Evolutionary conservation across 2,888 invertebrate species (phyloP), one percentile per base, ranked within the genome.

Genomic region (Gryllus longicercus): DNA sequence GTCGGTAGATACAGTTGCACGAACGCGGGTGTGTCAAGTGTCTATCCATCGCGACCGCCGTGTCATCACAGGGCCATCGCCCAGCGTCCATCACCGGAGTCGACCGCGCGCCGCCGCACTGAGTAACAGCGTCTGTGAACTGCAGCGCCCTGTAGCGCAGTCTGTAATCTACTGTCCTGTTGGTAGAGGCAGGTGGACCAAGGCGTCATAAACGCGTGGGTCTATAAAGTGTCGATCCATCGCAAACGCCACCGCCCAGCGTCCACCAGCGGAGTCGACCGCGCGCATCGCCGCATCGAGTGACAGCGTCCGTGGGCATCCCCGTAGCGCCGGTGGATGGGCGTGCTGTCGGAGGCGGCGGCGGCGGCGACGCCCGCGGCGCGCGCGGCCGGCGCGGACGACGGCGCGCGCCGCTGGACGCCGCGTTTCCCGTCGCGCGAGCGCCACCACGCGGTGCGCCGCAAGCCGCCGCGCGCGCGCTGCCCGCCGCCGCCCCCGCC

Each of bases 381-480:
- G 14, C 63, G 63, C 63, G 63, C 63, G n/a, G n/a, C 63, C 5
- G 63, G 63, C 14, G 63, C 63, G 14, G 63, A 63, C n/a, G 63
- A 63, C 63, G 63, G n/a, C 63, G 14, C 63, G 16, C 63, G 63
- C n/a, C 77, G 77, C 50, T 76, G 89, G 84, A 90, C 89, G 76
- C 92, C 93, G 80, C 91, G 91, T 84, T 93, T 93, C 85, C 92
- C 92, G 1, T 92, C 92, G 1, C 89, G 93, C 76, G 92, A 93
- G 85, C 89, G 93, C 83, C 91, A 93, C 86, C 90, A 90, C 84
- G 93, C 93, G 74, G 90, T 93, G 76, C 88, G 92, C 79, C 89
- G 93, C 88, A 82, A 88, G 88, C 21, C 86, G 82, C 86, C 87
- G 88, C n/a, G 85, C 87, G 81, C 85, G 78, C 74, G 79, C 50